Evolutionary conservation across 2,113 vertebrate species (phyloP), one percentile per base, ranked within the genome.

Genomic region (Ameiurus melas): DNA sequence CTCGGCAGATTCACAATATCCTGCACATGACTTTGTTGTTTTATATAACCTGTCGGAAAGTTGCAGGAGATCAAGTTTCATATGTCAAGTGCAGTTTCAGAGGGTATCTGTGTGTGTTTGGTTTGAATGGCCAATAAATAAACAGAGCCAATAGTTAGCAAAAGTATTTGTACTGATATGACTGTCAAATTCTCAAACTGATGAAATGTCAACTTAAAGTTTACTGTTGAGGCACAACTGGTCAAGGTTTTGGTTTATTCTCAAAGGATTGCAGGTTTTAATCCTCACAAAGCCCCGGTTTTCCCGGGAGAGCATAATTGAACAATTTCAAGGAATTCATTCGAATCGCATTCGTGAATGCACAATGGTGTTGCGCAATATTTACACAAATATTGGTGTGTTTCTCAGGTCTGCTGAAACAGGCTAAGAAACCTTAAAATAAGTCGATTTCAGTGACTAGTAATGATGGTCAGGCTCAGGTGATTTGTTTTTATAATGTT

Each of bases 41-140:
- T 82, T 90, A 43, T 87, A 47, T 75, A 87, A 55, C 75, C 30
- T 71, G n/a, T n/a, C 68, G 27, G 88, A 39, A 19, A 62, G 81
- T 43, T 88, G 55, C 66, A 83, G 66, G 57, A 88, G 62, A 85
- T 71, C 82, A 39, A 36, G 83, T 51, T 51, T n/a, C 12, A 27
- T 27, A 51, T 51, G 13, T 51, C 4, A 27, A 53, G 25, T 78
- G 12, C n/a, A n/a, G 13, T 19, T 27, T 78, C 43, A 12, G 36
- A 43, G 33, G 36, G 71, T 39, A 75, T 22, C 33, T 39, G 71
- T 75, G 71, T 43, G 25, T 75, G 19, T 71, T 1, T 36, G 7
- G 2, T 36, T 6, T 71, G 36, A 19, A 71, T 71, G 20, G 6
- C n/a, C 60, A 27, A 8, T 68, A 30, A 30, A 30, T 68, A 68